A percentile compares a stretch with the other conserved stretches of the same genome.
These are phyloP conservation scores for Phrynocephalus forsythii DNA, from an alignment of 2,797 vertebrate species.

Conservation along the genomic window DNA sequence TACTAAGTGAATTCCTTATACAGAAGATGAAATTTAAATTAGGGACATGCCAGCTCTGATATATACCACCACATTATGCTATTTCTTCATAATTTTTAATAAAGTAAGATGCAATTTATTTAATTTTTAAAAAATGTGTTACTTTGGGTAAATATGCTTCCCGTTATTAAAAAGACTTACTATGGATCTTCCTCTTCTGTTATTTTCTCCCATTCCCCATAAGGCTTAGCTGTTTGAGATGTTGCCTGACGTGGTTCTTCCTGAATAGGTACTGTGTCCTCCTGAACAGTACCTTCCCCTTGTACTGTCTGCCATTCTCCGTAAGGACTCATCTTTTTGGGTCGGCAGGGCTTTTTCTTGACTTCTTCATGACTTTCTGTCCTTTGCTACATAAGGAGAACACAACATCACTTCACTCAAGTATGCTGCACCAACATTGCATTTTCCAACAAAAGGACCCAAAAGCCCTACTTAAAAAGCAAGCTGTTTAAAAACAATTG, in stretches of 20 bases:
- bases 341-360: conserved; percentile 65
- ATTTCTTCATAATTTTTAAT: not conserved
- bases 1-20: not conserved
- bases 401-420: conserved; percentile 40
- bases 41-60: not conserved
- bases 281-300: conserved; percentile 67
- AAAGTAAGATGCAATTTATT: not conserved
- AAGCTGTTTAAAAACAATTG: too few species aligned
- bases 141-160: not conserved
- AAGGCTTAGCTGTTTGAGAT: conserved; percentile 81
- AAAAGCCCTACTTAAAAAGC: not conserved
- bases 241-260: conserved; percentile 63
- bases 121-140: not conserved
- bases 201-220: conserved; percentile 89
- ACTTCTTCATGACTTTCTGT: conserved; percentile 62
- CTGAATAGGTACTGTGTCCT: conserved; percentile 60
- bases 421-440: not conserved
- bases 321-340: conserved; percentile 84
- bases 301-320: conserved; percentile 89
- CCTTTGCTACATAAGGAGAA: conserved; percentile 75
- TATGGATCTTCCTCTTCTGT: conserved; percentile 72
- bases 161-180: conserved; percentile 67
- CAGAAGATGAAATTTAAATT: not conserved
- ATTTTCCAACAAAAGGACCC: not conserved
- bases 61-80: not conserved